Conservation (phyloP, 2,888 invertebrate species). For the Troilus luridus region DNA sequence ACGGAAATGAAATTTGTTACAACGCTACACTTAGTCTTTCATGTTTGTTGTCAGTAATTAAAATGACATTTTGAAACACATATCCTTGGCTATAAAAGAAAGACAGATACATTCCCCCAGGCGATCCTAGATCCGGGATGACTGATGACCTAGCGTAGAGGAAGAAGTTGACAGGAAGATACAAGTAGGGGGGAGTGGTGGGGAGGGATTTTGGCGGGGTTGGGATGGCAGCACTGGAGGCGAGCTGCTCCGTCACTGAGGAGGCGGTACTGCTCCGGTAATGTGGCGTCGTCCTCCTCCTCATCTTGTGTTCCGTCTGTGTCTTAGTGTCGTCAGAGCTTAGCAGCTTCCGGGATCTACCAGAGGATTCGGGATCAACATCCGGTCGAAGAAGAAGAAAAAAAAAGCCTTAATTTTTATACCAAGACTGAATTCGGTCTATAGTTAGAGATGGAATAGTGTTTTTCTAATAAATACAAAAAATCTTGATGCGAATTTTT, state of each 20-base stretch:
- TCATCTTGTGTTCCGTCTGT: not conserved
- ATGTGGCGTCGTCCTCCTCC: not conserved
- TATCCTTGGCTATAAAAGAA: not conserved
- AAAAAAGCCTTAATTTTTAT: slow-evolving; percentile 67
- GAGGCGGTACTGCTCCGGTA: not conserved
- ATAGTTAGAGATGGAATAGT: not conserved
- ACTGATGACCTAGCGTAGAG: not conserved
- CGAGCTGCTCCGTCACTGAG: slow-evolving; percentile 43
- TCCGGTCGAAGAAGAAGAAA: slow-evolving; percentile 45
- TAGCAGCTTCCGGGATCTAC: not conserved
- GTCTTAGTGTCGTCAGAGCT: not conserved
- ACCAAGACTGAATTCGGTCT: not conserved
- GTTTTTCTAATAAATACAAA: not conserved
- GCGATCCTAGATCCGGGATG: not conserved
- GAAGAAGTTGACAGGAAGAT: slow-evolving; percentile 37
- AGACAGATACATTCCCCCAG: not conserved
- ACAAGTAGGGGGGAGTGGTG: slow-evolving; percentile 29
- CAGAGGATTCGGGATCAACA: not conserved
- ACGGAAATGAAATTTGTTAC: too few relatives aligned
- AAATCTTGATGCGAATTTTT: not conserved
- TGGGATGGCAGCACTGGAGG: slow-evolving; percentile 25
- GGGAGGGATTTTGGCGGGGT: slow-evolving; percentile 42
- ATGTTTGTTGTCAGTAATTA: too few relatives aligned
- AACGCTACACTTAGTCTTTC: too few relatives aligned
- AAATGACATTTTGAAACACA: too few relatives aligned